A percentile compares a stretch with the other conserved stretches of the same genome.
phyloP scores from a whole-genome alignment of 2,113 vertebrate genomes.

The Trogon surrucura region DNA sequence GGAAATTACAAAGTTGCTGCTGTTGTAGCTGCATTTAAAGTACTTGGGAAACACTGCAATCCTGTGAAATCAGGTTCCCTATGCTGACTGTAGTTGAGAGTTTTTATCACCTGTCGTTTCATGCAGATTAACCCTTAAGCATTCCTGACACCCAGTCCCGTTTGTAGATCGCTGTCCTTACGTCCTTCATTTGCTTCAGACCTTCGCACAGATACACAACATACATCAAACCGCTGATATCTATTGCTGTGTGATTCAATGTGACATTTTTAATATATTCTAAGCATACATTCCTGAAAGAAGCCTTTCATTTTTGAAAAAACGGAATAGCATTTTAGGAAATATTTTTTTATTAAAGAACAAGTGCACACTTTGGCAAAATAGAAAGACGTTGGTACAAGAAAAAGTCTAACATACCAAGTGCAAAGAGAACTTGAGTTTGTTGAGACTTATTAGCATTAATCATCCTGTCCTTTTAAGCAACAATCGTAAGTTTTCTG shows the following conservation, averaged over 20 bases:
- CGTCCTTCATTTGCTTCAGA: not conserved
- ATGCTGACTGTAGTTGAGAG: not conserved
- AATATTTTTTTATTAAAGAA: not conserved
- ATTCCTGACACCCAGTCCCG: not conserved
- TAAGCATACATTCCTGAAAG: not conserved
- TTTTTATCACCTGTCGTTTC: not conserved
- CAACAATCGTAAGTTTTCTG: not conserved
- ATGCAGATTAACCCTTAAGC: not conserved
- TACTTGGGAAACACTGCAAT: not conserved
- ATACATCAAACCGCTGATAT: not conserved
- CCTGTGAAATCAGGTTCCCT: not conserved
- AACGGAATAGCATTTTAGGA: not conserved
- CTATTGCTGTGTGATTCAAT: conserved; percentile 4
- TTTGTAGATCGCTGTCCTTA: not conserved
- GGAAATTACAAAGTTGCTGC: not conserved
- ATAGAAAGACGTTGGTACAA: not conserved
- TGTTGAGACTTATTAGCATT: conserved; percentile 42
- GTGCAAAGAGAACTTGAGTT: conserved; percentile 51
- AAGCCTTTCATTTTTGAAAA: conserved; percentile 29
- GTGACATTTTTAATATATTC: conserved; percentile 45
- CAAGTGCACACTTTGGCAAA: not conserved
- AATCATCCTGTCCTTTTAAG: conserved; percentile 55
- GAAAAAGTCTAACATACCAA: not conserved
- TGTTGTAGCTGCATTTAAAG: not conserved
- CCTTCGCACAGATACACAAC: not conserved